phyloP scores from a whole-genome alignment of 2,113 vertebrate species.

The Candoia aspera region DNA sequence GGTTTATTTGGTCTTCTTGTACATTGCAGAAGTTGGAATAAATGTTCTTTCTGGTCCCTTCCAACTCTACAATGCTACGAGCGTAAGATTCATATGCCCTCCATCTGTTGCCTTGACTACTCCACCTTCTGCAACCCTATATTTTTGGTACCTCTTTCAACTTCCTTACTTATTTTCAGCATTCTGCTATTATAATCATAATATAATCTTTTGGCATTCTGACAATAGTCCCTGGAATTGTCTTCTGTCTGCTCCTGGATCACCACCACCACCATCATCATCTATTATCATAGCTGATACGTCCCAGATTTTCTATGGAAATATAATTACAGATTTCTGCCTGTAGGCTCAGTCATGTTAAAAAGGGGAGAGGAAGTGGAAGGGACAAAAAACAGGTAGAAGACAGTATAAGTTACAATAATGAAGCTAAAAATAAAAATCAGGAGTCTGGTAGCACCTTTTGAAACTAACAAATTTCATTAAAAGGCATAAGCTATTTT shows the following conservation, averaged over 20 bases:
- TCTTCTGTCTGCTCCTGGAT: background rate
- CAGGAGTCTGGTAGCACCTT: background rate
- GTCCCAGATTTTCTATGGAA: background rate
- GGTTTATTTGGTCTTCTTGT: too few species aligned
- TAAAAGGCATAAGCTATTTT: background rate
- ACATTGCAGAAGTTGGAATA: too few species aligned
- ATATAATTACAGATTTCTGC: background rate
- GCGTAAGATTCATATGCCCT: too few species aligned
- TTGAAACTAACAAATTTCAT: background rate
- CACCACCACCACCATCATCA: background rate
- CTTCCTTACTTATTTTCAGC: background rate
- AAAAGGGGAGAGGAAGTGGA: background rate
- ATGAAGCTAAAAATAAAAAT: background rate
- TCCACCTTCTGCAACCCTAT: too few species aligned
- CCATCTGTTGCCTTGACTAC: too few species aligned
- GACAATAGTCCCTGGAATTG: background rate
- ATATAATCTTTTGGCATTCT: background rate
- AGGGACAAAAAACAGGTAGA: background rate
- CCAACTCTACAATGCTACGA: background rate
- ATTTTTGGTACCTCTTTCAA: background rate
- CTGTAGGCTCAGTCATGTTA: background rate
- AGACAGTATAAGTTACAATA: background rate
- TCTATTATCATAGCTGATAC: background rate
- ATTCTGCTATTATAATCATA: background rate
- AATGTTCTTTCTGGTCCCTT: too few species aligned